phyloP scores from a whole-genome alignment of 2,888 invertebrate species.

The Euclidia mi region DNA sequence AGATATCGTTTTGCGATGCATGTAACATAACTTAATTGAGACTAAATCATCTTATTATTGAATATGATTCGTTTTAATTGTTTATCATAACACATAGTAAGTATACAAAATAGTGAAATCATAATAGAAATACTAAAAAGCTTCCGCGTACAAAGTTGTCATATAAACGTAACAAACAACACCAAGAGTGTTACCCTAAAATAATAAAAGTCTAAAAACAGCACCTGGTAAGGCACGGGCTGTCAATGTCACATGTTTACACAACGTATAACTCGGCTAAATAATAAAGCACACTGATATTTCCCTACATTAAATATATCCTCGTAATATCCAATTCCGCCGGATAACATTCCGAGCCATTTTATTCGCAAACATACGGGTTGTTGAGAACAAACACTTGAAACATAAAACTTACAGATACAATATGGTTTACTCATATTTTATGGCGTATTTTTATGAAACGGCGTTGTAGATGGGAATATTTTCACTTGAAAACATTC shows the following conservation, averaged over 20 bases:
- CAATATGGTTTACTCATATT: constrained; percentile 11
- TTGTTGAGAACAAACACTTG: constrained; percentile 11
- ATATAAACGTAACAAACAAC: too few relatives aligned
- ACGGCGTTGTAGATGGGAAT: constrained; percentile 14
- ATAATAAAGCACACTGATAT: constrained; percentile 4
- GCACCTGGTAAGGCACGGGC: constrained; percentile 10
- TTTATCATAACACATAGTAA: too few relatives aligned
- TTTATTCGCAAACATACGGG: constrained; percentile 1
- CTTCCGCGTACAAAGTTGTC: too few relatives aligned
- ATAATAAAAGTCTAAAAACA: constrained; percentile 3
- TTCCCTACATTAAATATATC: constrained; percentile 4
- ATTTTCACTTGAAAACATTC: constrained; percentile 1
- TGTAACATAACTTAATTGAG: too few relatives aligned
- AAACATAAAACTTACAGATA: constrained; percentile 16
- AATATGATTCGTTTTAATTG: too few relatives aligned
- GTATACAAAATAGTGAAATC: too few relatives aligned
- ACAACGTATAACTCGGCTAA: neutral
- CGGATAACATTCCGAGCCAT: constrained; percentile 3
- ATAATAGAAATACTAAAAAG: too few relatives aligned
- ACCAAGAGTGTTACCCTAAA: neutral
- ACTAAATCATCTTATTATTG: too few relatives aligned
- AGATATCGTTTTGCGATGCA: too few relatives aligned
- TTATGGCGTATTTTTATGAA: constrained; percentile 10
- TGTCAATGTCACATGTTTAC: neutral
- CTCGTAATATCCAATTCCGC: constrained; percentile 2